A percentile compares a stretch with the other conserved stretches of the same genome.
These are phyloP conservation scores for Temnothorax ravouxi DNA, from an alignment of 2,888 invertebrate genomes.

Conservation along the genomic window DNA sequence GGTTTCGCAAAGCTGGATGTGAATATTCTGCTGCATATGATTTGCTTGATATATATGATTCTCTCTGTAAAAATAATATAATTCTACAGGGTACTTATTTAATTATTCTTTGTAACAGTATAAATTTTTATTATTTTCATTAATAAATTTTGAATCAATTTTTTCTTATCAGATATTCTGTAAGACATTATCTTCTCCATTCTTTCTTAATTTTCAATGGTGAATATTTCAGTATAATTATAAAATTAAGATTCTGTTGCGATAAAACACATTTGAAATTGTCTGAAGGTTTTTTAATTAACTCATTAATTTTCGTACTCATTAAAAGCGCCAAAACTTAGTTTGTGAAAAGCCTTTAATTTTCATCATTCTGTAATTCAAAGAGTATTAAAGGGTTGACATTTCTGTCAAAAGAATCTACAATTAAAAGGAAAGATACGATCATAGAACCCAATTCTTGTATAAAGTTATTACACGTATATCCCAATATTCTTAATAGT, in stretches of 20 bases:
- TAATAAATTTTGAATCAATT: background rate
- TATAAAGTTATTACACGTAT: background rate
- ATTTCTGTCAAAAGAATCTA: background rate
- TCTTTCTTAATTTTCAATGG: background rate
- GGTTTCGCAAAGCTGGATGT: slow-evolving; percentile 37
- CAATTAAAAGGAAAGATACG: background rate
- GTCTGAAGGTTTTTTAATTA: slow-evolving; percentile 6
- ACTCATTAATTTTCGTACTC: background rate
- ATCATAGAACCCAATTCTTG: background rate
- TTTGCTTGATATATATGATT: background rate
- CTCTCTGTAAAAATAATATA: background rate
- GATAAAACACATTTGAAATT: background rate
- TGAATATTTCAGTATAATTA: background rate
- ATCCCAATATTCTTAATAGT: background rate
- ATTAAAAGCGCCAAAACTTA: slow-evolving; percentile 5
- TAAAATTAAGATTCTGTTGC: slow-evolving; percentile 14
- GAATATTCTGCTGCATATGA: background rate
- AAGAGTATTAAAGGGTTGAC: background rate
- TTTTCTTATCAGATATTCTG: background rate
- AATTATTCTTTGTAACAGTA: background rate
- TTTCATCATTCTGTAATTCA: background rate
- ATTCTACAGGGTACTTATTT: background rate
- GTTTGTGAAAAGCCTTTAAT: background rate
- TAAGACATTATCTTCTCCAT: background rate
- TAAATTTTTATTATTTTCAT: background rate